These are phyloP conservation scores for Engraulis encrasicolus DNA, from an alignment of 2,113 vertebrate genomes.

Conservation along the genomic window DNA sequence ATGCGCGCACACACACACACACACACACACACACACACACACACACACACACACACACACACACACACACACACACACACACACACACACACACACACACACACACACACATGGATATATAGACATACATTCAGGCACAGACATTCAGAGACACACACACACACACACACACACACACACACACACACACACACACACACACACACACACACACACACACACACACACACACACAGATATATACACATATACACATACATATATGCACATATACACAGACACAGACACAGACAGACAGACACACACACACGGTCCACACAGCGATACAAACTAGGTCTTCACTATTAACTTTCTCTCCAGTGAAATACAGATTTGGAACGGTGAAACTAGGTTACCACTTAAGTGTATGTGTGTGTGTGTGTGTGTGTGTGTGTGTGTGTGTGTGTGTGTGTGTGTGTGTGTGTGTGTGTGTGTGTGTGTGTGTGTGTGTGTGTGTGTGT, in stretches of 20 bases:
- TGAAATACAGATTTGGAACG: conserved; percentile 56
- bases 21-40: background rate
- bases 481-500: background rate
- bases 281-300: conserved; percentile 29
- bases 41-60: background rate
- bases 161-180: no score
- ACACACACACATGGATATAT: conserved; percentile 20
- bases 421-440: background rate
- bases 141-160: conserved; percentile 5
- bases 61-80: conserved; percentile 12
- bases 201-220: background rate
- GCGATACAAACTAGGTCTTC: background rate
- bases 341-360: conserved; percentile 44
- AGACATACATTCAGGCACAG: conserved; percentile 10
- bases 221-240: background rate
- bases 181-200: no score
- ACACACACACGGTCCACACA: conserved; percentile 11
- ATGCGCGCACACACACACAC: background rate
- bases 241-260: background rate
- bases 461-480: background rate
- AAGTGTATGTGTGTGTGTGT: background rate
- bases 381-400: conserved; percentile 58
- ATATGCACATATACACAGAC: conserved; percentile 6
- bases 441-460: background rate
- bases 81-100: conserved; percentile 29